A percentile compares a stretch with the other conserved stretches of the same genome.
Evolutionary conservation across 2,797 vertebrate species (phyloP).

Genomic region (Diplodus sargus): DNA sequence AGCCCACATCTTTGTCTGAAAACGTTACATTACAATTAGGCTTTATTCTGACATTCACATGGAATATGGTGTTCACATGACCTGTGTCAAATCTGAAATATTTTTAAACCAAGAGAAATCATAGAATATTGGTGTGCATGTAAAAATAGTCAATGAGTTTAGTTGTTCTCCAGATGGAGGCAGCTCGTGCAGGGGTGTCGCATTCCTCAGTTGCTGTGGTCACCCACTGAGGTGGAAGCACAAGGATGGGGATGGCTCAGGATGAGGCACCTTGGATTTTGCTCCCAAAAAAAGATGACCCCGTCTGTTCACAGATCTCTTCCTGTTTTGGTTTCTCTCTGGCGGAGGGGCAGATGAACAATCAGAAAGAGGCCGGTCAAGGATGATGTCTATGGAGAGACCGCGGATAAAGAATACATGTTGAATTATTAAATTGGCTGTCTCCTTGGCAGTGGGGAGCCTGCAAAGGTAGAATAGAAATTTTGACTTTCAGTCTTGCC

Average conservation of each 20-base stretch:
- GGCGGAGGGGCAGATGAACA: constrained; percentile 1
- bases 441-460: constrained; percentile 20
- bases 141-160: neutral
- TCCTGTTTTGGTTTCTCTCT: constrained; percentile 24
- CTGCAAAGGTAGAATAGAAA: neutral
- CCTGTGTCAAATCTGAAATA: too few species aligned
- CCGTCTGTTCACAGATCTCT: neutral
- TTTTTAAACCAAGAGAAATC: too few species aligned
- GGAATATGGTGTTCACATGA: too few species aligned
- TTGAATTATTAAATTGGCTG: constrained; percentile 42
- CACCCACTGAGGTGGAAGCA: constrained; percentile 7
- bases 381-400: constrained; percentile 21
- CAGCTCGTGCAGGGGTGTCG: neutral
- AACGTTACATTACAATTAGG: too few species aligned
- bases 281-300: neutral
- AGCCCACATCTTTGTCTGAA: too few species aligned
- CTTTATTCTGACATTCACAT: too few species aligned
- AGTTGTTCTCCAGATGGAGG: neutral
- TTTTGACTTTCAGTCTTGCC: constrained; percentile 19
- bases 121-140: too few species aligned
- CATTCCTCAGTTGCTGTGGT: constrained; percentile 21
- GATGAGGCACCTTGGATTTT: neutral
- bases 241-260: neutral
- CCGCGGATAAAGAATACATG: constrained; percentile 15
- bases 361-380: constrained; percentile 22